phyloP scores from a whole-genome alignment of 92 coral and sea anemone genomes.

The Anthopleura xanthogrammica region DNA sequence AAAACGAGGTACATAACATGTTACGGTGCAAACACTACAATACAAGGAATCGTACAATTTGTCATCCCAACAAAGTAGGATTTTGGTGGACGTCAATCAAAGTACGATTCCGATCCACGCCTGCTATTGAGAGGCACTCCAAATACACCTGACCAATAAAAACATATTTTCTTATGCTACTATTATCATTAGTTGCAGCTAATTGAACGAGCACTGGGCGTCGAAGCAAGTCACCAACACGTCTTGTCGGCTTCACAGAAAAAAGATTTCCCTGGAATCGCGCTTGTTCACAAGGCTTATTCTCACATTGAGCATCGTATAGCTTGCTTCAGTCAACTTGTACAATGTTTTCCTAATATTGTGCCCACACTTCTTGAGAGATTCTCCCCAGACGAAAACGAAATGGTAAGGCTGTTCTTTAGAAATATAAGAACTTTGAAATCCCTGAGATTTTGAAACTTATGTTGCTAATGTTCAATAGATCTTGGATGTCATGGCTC shows the following conservation, averaged over 20 bases:
- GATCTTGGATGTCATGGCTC: slow-evolving; percentile 80
- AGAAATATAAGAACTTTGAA: neutral
- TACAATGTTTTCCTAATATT: slow-evolving; percentile 50
- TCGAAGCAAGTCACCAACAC: slow-evolving; percentile 57
- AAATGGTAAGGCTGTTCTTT: slow-evolving; percentile 50
- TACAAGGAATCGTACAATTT: no score
- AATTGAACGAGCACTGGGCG: slow-evolving; percentile 46
- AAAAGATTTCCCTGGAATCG: slow-evolving; percentile 41
- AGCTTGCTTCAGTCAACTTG: slow-evolving; percentile 56
- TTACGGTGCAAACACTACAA: neutral
- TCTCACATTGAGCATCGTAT: slow-evolving; percentile 57
- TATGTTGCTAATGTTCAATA: slow-evolving; percentile 1
- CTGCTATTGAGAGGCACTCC: neutral
- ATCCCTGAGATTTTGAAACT: neutral
- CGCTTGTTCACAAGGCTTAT: slow-evolving; percentile 57
- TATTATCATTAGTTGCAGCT: slow-evolving; percentile 22
- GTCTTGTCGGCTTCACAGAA: slow-evolving; percentile 10
- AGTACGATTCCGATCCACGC: no score
- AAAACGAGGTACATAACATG: slow-evolving; percentile 42
- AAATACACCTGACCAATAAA: neutral
- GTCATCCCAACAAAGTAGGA: no score
- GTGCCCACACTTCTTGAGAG: slow-evolving; percentile 37
- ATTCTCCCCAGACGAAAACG: slow-evolving; percentile 47
- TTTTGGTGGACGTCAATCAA: no score
- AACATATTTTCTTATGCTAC: neutral